Conservation (phyloP, 2,797 vertebrate species). For the Argentina silus region DNA sequence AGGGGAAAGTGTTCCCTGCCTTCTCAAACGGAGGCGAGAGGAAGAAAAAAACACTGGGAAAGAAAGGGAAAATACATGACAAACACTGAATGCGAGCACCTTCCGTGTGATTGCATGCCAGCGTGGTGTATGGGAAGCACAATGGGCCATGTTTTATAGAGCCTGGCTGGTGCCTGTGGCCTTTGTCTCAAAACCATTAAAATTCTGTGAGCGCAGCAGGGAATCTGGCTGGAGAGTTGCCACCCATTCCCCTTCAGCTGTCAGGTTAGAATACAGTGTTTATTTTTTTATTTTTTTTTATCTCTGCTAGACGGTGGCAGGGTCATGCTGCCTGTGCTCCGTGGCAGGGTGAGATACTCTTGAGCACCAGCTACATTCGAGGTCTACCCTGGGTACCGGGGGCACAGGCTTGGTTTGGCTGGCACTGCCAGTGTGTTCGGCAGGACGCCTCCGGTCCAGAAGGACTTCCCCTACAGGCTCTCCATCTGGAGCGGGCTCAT, state of each 20-base stretch:
- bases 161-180: constrained; percentile 69
- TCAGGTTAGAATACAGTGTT: constrained; percentile 78
- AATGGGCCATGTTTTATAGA: constrained; percentile 75
- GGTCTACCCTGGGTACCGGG: constrained; percentile 21
- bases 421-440: constrained; percentile 42
- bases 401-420: constrained; percentile 46
- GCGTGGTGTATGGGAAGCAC: constrained; percentile 69
- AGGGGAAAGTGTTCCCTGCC: constrained; percentile 52
- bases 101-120: constrained; percentile 76
- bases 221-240: constrained; percentile 67
- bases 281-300: constrained; percentile 32
- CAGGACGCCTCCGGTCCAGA: constrained; percentile 49
- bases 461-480: constrained; percentile 55
- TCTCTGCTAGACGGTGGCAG: neutral
- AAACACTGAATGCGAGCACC: constrained; percentile 65
- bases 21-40: constrained; percentile 41
- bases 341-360: constrained; percentile 44
- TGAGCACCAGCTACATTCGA: neutral
- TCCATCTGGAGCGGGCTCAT: constrained; percentile 60
- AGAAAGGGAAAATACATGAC: constrained; percentile 56
- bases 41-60: constrained; percentile 53
- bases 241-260: constrained; percentile 76
- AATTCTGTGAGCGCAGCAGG: constrained; percentile 72
- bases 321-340: neutral
- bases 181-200: constrained; percentile 79